Evolutionary conservation across 2,888 invertebrate species (phyloP).

Genomic region (Drosophila prolongata): DNA sequence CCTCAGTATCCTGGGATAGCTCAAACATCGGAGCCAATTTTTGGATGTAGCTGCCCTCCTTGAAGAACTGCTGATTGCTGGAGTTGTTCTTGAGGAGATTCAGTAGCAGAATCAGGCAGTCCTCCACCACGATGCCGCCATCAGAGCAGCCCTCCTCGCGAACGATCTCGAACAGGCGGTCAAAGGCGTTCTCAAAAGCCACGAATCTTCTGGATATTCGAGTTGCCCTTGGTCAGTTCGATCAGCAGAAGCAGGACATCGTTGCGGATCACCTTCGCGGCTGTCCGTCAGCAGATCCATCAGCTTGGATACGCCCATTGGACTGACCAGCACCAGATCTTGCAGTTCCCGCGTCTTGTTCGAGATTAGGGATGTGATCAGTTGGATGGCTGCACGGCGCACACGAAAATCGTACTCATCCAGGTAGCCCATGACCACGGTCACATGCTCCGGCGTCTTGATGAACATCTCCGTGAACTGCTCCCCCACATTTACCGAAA

Average conservation of each 20-base stretch:
- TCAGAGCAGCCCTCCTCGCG: constrained; percentile 95
- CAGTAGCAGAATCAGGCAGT: constrained; percentile 96
- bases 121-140: constrained; percentile 99
- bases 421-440: constrained; percentile 91
- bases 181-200: constrained; percentile 99
- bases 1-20: constrained; percentile 89
- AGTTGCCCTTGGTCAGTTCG: constrained; percentile 94
- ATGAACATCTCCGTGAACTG: constrained; percentile 99
- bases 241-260: constrained; percentile 96
- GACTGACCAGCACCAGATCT: constrained; percentile 93
- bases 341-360: constrained; percentile 95
- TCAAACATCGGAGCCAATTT: constrained; percentile 95
- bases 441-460: constrained; percentile 93
- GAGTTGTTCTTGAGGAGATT: constrained; percentile 97
- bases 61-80: constrained; percentile 99
- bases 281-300: constrained; percentile 98
- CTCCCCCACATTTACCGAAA: constrained; percentile 91
- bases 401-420: constrained; percentile 98
- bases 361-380: constrained; percentile 93
- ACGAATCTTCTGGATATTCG: constrained; percentile 99
- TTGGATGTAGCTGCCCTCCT: constrained; percentile 98
- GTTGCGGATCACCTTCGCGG: constrained; percentile 97
- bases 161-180: constrained; percentile 96
- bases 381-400: constrained; percentile 94
- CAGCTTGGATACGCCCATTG: constrained; percentile 98